Conservation (phyloP, 2,113 vertebrate genomes). For the Nycticebus coucang region DNA sequence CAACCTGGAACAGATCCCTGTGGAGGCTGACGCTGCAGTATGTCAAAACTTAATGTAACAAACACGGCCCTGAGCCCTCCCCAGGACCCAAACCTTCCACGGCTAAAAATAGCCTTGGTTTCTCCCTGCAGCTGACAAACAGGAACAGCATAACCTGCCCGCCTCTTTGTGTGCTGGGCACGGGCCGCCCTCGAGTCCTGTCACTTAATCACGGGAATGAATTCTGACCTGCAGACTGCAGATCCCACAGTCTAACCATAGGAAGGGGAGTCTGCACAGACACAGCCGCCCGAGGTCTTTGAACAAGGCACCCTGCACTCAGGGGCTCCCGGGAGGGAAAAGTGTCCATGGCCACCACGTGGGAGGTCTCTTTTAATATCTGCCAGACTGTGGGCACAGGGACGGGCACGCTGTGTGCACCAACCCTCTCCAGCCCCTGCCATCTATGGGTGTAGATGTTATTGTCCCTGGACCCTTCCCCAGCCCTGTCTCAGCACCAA, state of each 20-base stretch:
- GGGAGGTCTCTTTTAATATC: not conserved
- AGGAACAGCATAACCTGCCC: slow-evolving; percentile 66
- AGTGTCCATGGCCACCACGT: not conserved
- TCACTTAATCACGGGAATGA: slow-evolving; percentile 27
- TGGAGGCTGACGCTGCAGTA: slow-evolving; percentile 38
- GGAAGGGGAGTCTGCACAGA: slow-evolving; percentile 39
- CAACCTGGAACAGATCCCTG: slow-evolving; percentile 57
- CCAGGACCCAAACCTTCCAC: slow-evolving; percentile 48
- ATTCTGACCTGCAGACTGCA: not conserved
- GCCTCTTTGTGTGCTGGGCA: not conserved
- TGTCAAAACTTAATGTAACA: slow-evolving; percentile 46
- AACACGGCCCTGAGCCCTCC: slow-evolving; percentile 28
- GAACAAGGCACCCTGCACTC: not conserved
- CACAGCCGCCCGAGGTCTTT: not conserved
- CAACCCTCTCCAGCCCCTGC: not conserved
- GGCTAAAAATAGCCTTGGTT: slow-evolving; percentile 68
- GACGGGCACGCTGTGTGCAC: not conserved
- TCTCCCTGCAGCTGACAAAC: slow-evolving; percentile 60
- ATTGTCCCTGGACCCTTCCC: too few relatives aligned
- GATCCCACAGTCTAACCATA: not conserved
- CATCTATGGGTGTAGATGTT: not conserved
- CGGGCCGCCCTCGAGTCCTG: not conserved
- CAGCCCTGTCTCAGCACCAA: too few relatives aligned
- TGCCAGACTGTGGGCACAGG: not conserved
- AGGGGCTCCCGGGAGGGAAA: not conserved